Conservation (phyloP, 2,888 invertebrate genomes). For the Nemotelus nigrinus region DNA sequence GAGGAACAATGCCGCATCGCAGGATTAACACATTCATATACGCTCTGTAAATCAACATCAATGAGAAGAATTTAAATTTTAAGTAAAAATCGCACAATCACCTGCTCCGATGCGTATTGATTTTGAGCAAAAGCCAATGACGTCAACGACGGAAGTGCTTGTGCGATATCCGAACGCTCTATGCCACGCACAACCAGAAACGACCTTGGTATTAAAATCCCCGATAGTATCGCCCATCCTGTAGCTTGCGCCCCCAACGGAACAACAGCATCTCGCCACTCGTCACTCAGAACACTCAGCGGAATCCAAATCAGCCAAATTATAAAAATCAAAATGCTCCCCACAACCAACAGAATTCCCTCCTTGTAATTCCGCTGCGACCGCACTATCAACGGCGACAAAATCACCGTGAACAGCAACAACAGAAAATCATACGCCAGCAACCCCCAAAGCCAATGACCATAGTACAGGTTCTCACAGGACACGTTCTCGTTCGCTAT, state of each 20-base stretch:
- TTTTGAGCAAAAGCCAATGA: slow-evolving; percentile 65
- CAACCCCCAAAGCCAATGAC: slow-evolving; percentile 66
- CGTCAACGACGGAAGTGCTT: slow-evolving; percentile 67
- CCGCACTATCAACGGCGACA: slow-evolving; percentile 71
- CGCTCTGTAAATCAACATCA: slow-evolving; percentile 62
- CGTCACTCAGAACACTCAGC: slow-evolving; percentile 67
- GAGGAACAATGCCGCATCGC: slow-evolving; percentile 65
- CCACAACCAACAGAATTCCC: slow-evolving; percentile 69
- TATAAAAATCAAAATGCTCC: slow-evolving; percentile 67
- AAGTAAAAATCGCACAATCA: slow-evolving; percentile 48
- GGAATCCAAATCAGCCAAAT: slow-evolving; percentile 73
- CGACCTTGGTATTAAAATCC: slow-evolving; percentile 75
- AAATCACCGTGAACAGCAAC: slow-evolving; percentile 67
- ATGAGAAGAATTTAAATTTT: not conserved
- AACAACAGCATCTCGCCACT: slow-evolving; percentile 70
- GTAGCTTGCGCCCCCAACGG: slow-evolving; percentile 72
- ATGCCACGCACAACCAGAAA: slow-evolving; percentile 74
- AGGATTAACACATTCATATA: slow-evolving; percentile 70
- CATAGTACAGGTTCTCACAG: slow-evolving; percentile 66
- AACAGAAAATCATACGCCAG: slow-evolving; percentile 73
- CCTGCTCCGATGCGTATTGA: slow-evolving; percentile 65
- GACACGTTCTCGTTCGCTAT: slow-evolving; percentile 66
- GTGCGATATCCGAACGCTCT: slow-evolving; percentile 70
- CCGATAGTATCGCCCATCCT: slow-evolving; percentile 71
- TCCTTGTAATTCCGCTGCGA: slow-evolving; percentile 76